Percentiles rank a stretch among this genome's conserved stretches.
Conservation (phyloP, 1,140 invertebrate species). For the Drosophila melanogaster region DNA sequence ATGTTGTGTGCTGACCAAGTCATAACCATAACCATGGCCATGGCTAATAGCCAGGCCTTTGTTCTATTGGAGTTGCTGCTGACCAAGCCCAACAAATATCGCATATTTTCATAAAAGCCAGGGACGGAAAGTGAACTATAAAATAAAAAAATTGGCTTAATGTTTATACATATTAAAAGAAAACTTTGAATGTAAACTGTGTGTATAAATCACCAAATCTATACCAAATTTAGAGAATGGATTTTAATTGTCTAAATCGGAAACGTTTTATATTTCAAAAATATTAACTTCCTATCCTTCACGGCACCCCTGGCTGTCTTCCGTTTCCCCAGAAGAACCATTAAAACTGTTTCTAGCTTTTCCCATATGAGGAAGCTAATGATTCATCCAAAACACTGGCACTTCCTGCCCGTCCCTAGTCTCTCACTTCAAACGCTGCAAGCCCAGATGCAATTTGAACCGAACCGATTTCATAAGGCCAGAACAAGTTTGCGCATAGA, state of each 20-base stretch:
- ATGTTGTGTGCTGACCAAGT: conserved; percentile 59
- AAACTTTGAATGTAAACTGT: background rate
- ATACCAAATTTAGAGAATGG: too few species aligned
- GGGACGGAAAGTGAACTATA: conserved; percentile 37
- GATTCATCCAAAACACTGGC: conserved; percentile 29
- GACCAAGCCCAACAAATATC: conserved; percentile 77
- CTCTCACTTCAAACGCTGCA: conserved; percentile 33
- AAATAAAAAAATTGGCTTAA: background rate
- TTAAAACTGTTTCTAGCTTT: conserved; percentile 1
- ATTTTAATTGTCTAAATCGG: too few species aligned
- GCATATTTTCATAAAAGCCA: conserved; percentile 60
- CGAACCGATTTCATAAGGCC: conserved; percentile 44
- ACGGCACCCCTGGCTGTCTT: background rate
- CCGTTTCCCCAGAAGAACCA: background rate
- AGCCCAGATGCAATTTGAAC: conserved; percentile 57
- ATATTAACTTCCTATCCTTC: background rate
- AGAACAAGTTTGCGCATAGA: conserved; percentile 74
- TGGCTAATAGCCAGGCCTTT: conserved; percentile 68
- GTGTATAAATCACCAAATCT: too few species aligned
- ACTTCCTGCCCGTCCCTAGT: conserved; percentile 52
- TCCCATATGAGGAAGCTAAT: conserved; percentile 31
- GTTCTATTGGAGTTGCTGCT: conserved; percentile 61
- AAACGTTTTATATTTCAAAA: too few species aligned
- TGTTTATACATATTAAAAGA: background rate
- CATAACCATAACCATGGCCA: conserved; percentile 61